Percentiles rank a stretch among this genome's conserved stretches.
These are phyloP conservation scores for Psettodes erumei DNA, from an alignment of 2,113 vertebrate species.

Conservation along the genomic window DNA sequence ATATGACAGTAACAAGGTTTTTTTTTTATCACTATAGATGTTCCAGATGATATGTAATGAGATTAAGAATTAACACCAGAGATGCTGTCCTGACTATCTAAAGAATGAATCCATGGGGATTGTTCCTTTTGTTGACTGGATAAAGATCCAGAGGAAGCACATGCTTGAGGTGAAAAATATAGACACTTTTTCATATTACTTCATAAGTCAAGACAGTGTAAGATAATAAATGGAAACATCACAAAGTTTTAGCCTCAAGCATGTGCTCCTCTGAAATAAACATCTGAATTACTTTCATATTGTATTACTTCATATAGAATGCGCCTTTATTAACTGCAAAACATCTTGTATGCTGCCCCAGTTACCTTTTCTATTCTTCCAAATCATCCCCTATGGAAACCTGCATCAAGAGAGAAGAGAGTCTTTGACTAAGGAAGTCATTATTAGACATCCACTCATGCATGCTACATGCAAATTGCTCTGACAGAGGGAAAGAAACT, in stretches of 20 bases:
- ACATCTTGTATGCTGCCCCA: conserved; percentile 23
- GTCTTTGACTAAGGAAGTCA: neutral
- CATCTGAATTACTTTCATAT: conserved; percentile 22
- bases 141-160: neutral
- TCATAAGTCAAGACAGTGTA: conserved; percentile 27
- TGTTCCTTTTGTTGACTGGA: neutral
- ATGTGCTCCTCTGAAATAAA: neutral
- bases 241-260: conserved; percentile 16
- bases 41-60: neutral
- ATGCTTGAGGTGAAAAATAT: neutral
- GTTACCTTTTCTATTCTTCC: conserved; percentile 19
- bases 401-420: conserved; percentile 7
- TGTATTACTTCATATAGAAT: conserved; percentile 12
- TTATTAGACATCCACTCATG: conserved; percentile 7
- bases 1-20: too few relatives aligned
- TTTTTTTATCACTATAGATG: neutral
- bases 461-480: neutral
- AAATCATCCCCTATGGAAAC: conserved; percentile 28
- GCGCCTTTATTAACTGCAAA: conserved; percentile 11
- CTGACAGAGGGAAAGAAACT: neutral
- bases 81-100: neutral
- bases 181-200: neutral
- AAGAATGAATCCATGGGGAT: neutral
- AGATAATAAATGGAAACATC: conserved; percentile 26
- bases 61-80: neutral